Evolutionary conservation across 2,888 invertebrate species (phyloP).

Genomic region (Hyalella azteca): DNA sequence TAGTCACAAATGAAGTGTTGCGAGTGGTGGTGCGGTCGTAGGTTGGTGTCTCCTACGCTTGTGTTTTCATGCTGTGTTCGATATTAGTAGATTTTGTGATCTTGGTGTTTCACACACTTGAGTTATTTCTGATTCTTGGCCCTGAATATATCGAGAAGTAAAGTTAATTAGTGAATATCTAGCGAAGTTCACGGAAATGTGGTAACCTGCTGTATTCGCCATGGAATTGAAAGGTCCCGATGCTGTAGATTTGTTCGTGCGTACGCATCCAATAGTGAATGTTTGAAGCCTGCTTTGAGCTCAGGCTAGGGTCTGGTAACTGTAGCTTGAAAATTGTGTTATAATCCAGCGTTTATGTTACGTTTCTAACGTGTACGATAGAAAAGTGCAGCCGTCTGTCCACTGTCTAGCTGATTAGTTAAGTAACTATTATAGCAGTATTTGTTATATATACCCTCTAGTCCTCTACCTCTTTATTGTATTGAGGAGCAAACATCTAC

Average conservation of each 20-base stretch:
- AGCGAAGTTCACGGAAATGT: neutral
- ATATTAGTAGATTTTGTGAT: neutral
- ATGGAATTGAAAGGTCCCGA: slow-evolving; percentile 35
- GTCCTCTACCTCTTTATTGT: no score
- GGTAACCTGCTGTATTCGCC: slow-evolving; percentile 25
- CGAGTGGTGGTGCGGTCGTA: neutral
- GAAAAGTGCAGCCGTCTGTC: no score
- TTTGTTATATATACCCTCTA: no score
- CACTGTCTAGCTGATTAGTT: no score
- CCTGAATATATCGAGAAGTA: neutral
- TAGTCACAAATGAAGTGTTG: slow-evolving; percentile 18
- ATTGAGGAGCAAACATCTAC: no score
- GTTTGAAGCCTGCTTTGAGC: neutral
- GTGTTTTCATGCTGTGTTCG: neutral
- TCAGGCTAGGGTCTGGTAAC: no score
- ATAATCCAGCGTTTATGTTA: no score
- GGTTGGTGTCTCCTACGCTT: neutral
- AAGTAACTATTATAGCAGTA: no score
- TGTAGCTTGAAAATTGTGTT: no score
- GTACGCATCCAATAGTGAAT: slow-evolving; percentile 26
- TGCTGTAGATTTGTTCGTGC: slow-evolving; percentile 20
- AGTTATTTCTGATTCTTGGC: no score
- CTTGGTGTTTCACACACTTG: neutral
- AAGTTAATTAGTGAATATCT: neutral
- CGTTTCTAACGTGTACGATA: no score